Conservation (phyloP, 1,140 invertebrate genomes). For the Procambarus virginalis region DNA sequence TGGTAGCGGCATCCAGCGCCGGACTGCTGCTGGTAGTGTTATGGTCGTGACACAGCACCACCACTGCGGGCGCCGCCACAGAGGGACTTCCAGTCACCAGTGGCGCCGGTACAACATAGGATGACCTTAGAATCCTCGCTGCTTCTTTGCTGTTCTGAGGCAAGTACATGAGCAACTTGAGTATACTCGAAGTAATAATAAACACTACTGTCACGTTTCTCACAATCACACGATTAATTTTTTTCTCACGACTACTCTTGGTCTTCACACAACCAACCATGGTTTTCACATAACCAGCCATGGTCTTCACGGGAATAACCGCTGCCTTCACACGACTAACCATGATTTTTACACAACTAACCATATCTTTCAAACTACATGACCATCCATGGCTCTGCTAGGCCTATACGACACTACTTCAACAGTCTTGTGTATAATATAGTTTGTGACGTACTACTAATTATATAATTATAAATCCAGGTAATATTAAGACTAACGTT, state of each 20-base stretch:
- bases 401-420: too few species aligned
- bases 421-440: too few species aligned
- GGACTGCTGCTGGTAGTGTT: background rate
- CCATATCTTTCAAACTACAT: too few species aligned
- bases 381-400: too few species aligned
- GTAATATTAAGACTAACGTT: too few species aligned
- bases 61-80: slow-evolving; percentile 14
- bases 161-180: background rate
- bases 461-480: too few species aligned
- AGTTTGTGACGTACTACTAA: too few species aligned
- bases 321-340: too few species aligned
- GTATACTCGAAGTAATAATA: background rate
- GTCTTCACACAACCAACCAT: background rate
- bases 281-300: background rate
- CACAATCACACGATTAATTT: background rate
- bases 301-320: too few species aligned
- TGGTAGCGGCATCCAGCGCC: background rate
- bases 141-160: background rate
- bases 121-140: too few species aligned
- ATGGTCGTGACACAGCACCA: slow-evolving; percentile 6
- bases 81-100: slow-evolving; percentile 26
- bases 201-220: background rate
- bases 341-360: too few species aligned
- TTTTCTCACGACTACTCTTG: too few species aligned
- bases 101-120: background rate